A percentile compares a stretch with the other conserved stretches of the same genome.
Evolutionary conservation across 1,140 invertebrate species (phyloP).

Genomic region (Bombus pyrosoma): DNA sequence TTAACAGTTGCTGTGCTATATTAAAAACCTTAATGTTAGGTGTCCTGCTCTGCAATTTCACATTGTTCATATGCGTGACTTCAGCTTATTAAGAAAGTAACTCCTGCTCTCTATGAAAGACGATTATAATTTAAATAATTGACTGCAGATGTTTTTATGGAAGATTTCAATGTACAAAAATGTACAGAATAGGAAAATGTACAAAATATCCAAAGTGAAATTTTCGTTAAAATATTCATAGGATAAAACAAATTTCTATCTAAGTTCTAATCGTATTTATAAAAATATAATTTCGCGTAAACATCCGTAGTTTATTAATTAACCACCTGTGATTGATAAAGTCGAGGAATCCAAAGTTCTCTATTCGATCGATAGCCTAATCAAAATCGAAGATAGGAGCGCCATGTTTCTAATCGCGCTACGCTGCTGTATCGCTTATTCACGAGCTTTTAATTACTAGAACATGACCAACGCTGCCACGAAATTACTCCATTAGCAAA

Average conservation of each 20-base stretch:
- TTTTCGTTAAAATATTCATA: not conserved
- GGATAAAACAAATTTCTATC: not conserved
- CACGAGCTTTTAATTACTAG: constrained; percentile 41
- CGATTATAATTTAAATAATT: not conserved
- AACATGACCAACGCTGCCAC: not conserved
- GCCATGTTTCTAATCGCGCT: too few relatives aligned
- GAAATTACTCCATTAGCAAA: constrained; percentile 44
- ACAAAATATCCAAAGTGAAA: not conserved
- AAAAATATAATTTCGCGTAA: not conserved
- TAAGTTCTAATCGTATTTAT: not conserved
- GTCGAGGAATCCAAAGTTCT: not conserved
- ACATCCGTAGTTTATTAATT: not conserved
- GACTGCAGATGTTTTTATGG: too few relatives aligned
- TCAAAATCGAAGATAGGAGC: not conserved
- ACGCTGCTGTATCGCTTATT: not conserved
- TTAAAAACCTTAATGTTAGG: not conserved
- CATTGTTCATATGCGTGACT: not conserved
- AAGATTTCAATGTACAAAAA: too few relatives aligned
- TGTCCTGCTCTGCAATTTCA: too few relatives aligned
- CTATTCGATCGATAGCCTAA: not conserved
- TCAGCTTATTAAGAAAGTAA: too few relatives aligned
- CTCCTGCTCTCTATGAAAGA: too few relatives aligned
- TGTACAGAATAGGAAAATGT: too few relatives aligned
- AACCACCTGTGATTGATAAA: not conserved
- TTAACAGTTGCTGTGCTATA: not conserved